Conservation (phyloP, 2,113 vertebrate species). For the Anseranas semipalmata region DNA sequence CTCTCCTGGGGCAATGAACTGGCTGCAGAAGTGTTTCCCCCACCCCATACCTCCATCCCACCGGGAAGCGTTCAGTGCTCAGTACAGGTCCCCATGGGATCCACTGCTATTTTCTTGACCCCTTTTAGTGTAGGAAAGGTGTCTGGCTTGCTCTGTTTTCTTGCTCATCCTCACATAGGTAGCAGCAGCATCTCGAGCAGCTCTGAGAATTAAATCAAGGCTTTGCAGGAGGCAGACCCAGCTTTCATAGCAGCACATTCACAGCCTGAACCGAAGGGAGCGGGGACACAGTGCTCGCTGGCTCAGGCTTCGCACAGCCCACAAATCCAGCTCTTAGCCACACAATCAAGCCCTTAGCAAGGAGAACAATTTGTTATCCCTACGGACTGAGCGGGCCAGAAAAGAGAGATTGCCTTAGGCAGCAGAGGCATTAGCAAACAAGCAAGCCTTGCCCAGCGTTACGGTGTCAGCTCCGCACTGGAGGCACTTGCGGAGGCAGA, state of each 20-base stretch:
- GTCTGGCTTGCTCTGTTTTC: not conserved
- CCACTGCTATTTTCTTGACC: not conserved
- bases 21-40: not conserved
- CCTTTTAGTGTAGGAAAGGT: not conserved
- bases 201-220: not conserved
- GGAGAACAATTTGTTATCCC: not conserved
- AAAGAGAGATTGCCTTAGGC: not conserved
- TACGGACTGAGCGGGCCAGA: not conserved
- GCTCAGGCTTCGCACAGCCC: not conserved
- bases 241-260: not conserved
- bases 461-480: not conserved
- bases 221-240: not conserved
- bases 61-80: not conserved
- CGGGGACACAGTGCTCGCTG: not conserved
- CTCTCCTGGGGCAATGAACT: not conserved
- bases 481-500: not conserved
- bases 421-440: not conserved
- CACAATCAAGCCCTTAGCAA: fast-evolving
- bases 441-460: fast-evolving
- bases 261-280: not conserved
- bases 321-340: not conserved
- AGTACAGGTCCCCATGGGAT: not conserved
- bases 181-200: not conserved
- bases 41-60: not conserved
- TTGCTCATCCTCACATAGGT: not conserved